Base-by-base conservation (phyloP, 2,797 vertebrate genomes). In the Buphagus erythrorhynchus region DNA sequence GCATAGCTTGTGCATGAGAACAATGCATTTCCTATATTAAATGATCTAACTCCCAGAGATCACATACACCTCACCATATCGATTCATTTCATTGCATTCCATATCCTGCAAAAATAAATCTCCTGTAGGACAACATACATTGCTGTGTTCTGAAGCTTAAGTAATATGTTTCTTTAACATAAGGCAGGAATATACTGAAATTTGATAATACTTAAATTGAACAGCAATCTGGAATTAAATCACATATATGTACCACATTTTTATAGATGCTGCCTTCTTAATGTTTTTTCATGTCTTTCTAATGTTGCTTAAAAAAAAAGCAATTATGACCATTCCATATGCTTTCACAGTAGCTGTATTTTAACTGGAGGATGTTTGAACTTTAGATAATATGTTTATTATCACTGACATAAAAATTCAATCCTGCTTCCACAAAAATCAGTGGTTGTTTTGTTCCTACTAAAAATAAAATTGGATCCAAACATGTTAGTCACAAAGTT, bases 91-190 rank as follows among this genome's bases (percentile, higher is more conserved):
- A 97, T 90, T 97, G 97, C 97, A 96, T 95, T 98, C 96, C 95
- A 97, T 96, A 98, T 97, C 97, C 97, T 98, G 93, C 89, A 95
- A 97, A 96, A 97, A 98, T 97, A 97, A 98, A 98, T 98, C 97
- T 97, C 78, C 94, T 71, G 54, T 94, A 97, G 49, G 95, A 98
- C 95, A 97, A 94, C 97, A 97, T 46, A 97, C 89, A 93, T 96
- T 97, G 97, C 95, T 97, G 96, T 48, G 48, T 92, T 93, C 91
- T 97, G 95, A 98, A 90, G 67, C 93, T 95, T 92, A 95, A 96
- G 93, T 87, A 97, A 97, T 97, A 93, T 88, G 97, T 97, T 97
- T 98, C 97, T 96, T 97, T 97, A 97, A 97, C 91, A 81, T 96
- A 97, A 98, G 96, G 97, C 96, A 98, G 95, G 96, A 98, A 97